Base-by-base conservation (phyloP, 2,888 invertebrate genomes). In the Biston betularia region DNA sequence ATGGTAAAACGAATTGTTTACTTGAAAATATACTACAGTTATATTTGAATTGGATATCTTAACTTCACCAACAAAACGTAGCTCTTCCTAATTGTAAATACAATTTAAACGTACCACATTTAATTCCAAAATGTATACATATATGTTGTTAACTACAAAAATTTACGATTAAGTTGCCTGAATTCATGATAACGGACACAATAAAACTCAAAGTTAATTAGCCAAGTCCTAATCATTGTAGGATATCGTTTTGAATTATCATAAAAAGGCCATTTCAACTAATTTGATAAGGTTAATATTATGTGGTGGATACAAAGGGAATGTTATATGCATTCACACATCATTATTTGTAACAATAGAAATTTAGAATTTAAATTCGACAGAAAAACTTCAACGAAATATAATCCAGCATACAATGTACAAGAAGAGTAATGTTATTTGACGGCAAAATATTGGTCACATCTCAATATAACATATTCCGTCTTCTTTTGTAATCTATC, bases 231-330 rank as follows among this genome's bases (percentile, higher is more conserved):
- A 78, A 80, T 79, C 79, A 75, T 68, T 65, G 68, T 75, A 78
- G 74, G 75, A 78, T 77, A 83, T 83, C 79, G 71, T 65, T 73
- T 66, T 72, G 54, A 73, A 85, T 84, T 86, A 83, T 75, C 83
- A 86, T 86, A 86, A 83, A 86, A 83, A 79, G 69, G 68, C 79
- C 82, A 83, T 86, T 81, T 81, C 71, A 69, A 75, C 71, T 81
- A 82, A 86, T 83, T 82, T 79, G 81, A 83, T 79, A 79, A 73
- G 75, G 75, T 74, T 74, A 79, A 77, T 81, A 42, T 24, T 81
- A 83, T 69, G 72, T 68, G 69, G 66, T 70, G 63, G 53, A 58
- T 68, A 77, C 84, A 86, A 83, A 75, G 69, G 75, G 66, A 71
- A 80, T 84, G 83, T 83, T 80, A 81, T 79, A 68, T 72, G 65